Base-by-base conservation (phyloP, 2,888 invertebrate genomes). In the Cataglyphis rosenhaueri region DNA sequence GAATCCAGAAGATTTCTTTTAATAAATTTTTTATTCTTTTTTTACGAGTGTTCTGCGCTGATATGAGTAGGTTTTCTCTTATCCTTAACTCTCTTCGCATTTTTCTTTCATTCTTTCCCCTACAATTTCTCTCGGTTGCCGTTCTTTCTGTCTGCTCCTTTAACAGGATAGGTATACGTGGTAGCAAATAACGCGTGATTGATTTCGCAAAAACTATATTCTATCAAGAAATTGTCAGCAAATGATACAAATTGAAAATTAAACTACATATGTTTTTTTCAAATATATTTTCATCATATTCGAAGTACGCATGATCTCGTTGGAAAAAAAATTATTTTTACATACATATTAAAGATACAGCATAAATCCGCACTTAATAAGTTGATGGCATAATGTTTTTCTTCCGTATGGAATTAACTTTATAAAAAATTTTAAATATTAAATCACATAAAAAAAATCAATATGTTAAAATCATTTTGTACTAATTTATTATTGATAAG, bases 121-220 rank as follows among this genome's bases (percentile, higher is more conserved):
- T 81, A 64, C 75, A 29, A 62, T 64, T 59, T 15, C 21, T 66
- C 18, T 4, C 32, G 68, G 61, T 87, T 84, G 83, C 84, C 86
- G 83, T 87, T 90, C 89, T 88, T 90, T 87, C 87, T 86, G 83
- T 87, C 85, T 85, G 81, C 68, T 82, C 74, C 71, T 85, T 82
- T 83, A 88, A 87, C 87, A 84, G 85, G 83, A 82, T 57, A 21
- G 86, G 85, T 86, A 88, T 88, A 85, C 84, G 87, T 84, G 90
- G 75, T 84, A 90, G 88, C 92, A 92, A 92, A 93, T 93, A 93
- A 92, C 91, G 91, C 84, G 91, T 93, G 92, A 93, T 93, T 93
- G 92, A 93, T 93, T 93, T 89, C 84, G 88, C 89, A 91, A 92
- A 93, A 92, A 92, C 87, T 85, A 74, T 85, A 86, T 86, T 86